Base-by-base conservation (phyloP, 1,140 invertebrate species). In the Frieseomelitta varia region DNA sequence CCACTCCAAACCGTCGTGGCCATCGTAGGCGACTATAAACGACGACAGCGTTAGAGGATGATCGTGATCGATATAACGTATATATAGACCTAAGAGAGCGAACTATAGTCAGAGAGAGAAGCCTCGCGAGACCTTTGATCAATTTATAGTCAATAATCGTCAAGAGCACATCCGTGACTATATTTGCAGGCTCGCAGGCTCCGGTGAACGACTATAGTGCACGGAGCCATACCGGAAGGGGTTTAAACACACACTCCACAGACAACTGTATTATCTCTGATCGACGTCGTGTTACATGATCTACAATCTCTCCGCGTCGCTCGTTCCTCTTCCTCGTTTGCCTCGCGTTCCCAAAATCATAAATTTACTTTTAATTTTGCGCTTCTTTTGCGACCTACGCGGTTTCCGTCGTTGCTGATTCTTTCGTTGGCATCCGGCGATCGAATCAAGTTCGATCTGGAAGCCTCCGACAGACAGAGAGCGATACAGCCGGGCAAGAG, bases 201-300 rank as follows among this genome's bases (percentile, higher is more conserved):
- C 8, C 0, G 24, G 3, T 19, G n/a, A 4, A 51, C 69, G 71
- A 76, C 80, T 82, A 76, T 82, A 76, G 34, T 58, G 39, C 63
- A 30, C n/a, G 47, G 39, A 47, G 39, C 75, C 81, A 61, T 71
- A 79, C 81, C 81, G 81, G 51, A 58, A 79, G 76, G 81, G 53
- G 17, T 65, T 47, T n/a, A 27, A 65, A 51, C 67, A 27, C 67
- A 27, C 34, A 1, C 47, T 79, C 47, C 63, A 58, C 51, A 15
- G 73, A 53, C 75, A 39, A 78, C n/a, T 17, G 58, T 78, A 14
- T 2, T 15, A 21, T 34, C 17, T 67, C 24, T 51, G 19, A 27
- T 84, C 75, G 21, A 55, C 72, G 61, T 80, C 53, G 15, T 47
- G 39, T 85, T 56, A 47, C 65, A 19, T 85, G 67, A 30, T n/a